Base-by-base conservation (phyloP, 2,888 invertebrate genomes). In the Himalopsyche tibetana region DNA sequence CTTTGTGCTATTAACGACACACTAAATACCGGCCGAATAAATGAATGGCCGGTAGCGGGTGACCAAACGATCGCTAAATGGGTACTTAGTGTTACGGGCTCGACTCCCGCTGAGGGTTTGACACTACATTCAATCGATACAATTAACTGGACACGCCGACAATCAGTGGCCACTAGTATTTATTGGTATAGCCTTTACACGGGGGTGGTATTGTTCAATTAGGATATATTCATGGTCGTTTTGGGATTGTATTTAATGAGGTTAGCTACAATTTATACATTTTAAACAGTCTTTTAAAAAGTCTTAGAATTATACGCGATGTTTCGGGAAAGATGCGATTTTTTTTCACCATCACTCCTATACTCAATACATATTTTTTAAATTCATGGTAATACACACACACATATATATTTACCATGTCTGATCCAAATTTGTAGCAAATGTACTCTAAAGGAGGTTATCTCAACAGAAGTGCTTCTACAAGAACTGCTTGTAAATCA, bases 111-210 rank as follows among this genome's bases (percentile, higher is more conserved):
- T 56, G 83, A 40, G 55, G 55, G 38, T 19, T 83, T 55, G 63
- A 55, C 83, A 56, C 56, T 17, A 82, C 82, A 83, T 80, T 80
- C 80, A 82, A 82, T 82, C 55, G 82, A 45, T 51, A 82, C 82
- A 63, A 63, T 63, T 63, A 63, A 63, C 63, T 63, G 63, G 63
- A 63, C 63, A 19, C n/a, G 9, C 19, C 63, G 63, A 19, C 63
- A 5, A 63, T 19, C 63, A 11, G 63, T 63, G 63, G 28, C n/a
- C 19, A 15, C 19, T 19, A 63, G n/a, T 63, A 28, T n/a, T 63
- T 28, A 63, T 15, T 51, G 15, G 51, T 51, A 63, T 63, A 63
- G 63, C n/a, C 28, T 63, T 63, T 28, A 19, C 63, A 63, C 63
- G 63, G 63, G 63, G 19, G 63, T 63, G 63, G 51, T 63, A 19